These are phyloP conservation scores for Diprion similis DNA, from an alignment of 1,140 invertebrate genomes.

Conservation along the genomic window DNA sequence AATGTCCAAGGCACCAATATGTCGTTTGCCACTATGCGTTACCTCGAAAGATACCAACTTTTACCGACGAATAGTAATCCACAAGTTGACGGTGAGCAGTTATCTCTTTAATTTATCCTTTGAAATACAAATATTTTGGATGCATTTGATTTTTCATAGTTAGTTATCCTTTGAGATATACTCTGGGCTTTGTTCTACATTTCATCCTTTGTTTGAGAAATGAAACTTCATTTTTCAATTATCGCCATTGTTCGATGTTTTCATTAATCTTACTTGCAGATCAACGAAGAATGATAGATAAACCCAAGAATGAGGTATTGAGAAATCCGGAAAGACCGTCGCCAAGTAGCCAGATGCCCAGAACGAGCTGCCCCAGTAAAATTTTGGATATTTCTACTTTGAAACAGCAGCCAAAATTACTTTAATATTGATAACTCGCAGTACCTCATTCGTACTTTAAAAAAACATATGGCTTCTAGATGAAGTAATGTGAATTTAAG, in stretches of 20 bases:
- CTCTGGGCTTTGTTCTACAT: too few relatives aligned
- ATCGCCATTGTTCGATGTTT: too few relatives aligned
- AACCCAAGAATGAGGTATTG: slow-evolving; percentile 10
- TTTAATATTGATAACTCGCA: slow-evolving; percentile 48
- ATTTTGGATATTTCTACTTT: slow-evolving; percentile 71
- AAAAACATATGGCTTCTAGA: neutral
- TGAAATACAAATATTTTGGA: slow-evolving; percentile 10
- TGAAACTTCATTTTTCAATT: too few relatives aligned
- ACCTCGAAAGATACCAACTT: slow-evolving; percentile 71
- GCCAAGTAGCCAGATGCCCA: slow-evolving; percentile 38
- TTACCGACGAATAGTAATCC: slow-evolving; percentile 52
- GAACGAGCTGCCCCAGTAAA: slow-evolving; percentile 57
- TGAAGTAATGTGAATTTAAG: neutral
- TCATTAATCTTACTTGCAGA: neutral
- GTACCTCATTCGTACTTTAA: neutral
- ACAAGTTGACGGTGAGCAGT: slow-evolving; percentile 37
- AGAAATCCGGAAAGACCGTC: slow-evolving; percentile 31
- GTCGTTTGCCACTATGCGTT: slow-evolving; percentile 71
- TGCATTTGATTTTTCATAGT: too few relatives aligned
- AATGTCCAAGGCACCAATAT: slow-evolving; percentile 60
- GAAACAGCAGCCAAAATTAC: slow-evolving; percentile 70
- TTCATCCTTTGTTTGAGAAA: too few relatives aligned
- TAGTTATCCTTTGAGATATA: too few relatives aligned
- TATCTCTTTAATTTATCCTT: slow-evolving; percentile 17
- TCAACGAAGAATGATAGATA: slow-evolving; percentile 10